phyloP scores from a whole-genome alignment of 2,797 vertebrate genomes.

The Onychomys torridus region DNA sequence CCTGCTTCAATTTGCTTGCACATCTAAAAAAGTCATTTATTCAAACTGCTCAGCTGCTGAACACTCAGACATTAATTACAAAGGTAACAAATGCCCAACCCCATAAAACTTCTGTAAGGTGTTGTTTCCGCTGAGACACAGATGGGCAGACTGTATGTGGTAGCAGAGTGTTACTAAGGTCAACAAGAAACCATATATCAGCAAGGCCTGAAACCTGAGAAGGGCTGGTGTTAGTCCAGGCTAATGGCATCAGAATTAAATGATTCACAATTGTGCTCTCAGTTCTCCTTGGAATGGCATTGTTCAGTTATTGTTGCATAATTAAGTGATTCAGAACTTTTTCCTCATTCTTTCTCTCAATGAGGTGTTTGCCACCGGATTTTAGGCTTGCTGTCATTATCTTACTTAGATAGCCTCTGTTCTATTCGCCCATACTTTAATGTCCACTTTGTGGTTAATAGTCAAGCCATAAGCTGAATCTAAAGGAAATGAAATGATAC shows the following conservation, averaged over 20 bases:
- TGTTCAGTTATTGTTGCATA: not conserved
- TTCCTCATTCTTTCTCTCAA: not conserved
- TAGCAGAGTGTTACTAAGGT: not conserved
- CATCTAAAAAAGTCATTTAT: not conserved
- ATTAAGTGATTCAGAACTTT: not conserved
- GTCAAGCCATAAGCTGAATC: not conserved
- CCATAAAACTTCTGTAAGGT: not conserved
- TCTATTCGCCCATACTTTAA: not conserved
- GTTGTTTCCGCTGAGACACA: not conserved
- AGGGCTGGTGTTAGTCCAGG: not conserved
- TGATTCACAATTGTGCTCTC: not conserved
- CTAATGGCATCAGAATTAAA: not conserved
- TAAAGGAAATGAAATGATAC: conserved; percentile 1
- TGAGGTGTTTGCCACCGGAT: not conserved
- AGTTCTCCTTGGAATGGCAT: not conserved
- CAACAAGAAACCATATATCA: not conserved
- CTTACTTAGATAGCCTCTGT: not conserved
- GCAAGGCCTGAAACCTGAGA: not conserved
- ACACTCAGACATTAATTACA: conserved; percentile 44
- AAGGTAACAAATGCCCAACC: conserved; percentile 17
- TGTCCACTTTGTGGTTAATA: not conserved
- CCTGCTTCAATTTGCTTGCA: not conserved
- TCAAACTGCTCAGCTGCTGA: not conserved
- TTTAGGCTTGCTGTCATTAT: not conserved
- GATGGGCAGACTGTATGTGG: not conserved